Base-by-base conservation (phyloP, 2,888 invertebrate genomes). In the Corbicula japonica region DNA sequence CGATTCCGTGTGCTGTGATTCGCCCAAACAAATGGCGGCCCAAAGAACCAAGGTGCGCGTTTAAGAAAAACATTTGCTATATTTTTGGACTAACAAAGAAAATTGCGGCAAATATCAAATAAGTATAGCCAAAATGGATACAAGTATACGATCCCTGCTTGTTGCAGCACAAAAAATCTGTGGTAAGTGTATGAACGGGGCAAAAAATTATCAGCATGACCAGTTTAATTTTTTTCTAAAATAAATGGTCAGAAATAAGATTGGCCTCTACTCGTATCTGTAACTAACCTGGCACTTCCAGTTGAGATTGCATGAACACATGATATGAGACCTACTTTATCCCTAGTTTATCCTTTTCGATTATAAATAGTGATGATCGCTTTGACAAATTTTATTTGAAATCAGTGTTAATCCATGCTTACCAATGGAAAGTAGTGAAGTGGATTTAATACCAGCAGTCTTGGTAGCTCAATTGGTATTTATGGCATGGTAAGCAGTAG, bases 101-200 rank as follows among this genome's bases (percentile, higher is more conserved):
- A 56, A n/a, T n/a, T n/a, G n/a, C 56, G 10, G n/a, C 6, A 6
- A 56, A 10, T 1, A 23, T 56, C 30, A 56, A 56, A n/a, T 28
- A 56, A 60, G 6, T 15, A 34, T n/a, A n/a, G n/a, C n/a, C n/a
- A 81, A 68, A 15, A 89, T 89, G 89, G 89, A 89, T 85, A 80
- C 87, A 3, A 88, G 87, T 63, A 87, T 89, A 21, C 75, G 89
- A 60, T 87, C 81, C 4, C 69, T 89, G 8, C 69, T 89, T 12
- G 65, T 83, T 32, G 76, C 86, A 18, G 87, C 87, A 23, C 86
- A 86, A 66, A 86, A 83, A 46, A 69, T 76, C 32, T 61, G 68
- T 58, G 88, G 87, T 87, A 83, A 46, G 68, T 61, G 6, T 3
- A 44, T 1, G 46, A 0, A 26, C 8, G 12, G n/a, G 18, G 4